These are phyloP conservation scores for Neotoma lepida DNA, from an alignment of 2,113 vertebrate genomes.

Conservation along the genomic window DNA sequence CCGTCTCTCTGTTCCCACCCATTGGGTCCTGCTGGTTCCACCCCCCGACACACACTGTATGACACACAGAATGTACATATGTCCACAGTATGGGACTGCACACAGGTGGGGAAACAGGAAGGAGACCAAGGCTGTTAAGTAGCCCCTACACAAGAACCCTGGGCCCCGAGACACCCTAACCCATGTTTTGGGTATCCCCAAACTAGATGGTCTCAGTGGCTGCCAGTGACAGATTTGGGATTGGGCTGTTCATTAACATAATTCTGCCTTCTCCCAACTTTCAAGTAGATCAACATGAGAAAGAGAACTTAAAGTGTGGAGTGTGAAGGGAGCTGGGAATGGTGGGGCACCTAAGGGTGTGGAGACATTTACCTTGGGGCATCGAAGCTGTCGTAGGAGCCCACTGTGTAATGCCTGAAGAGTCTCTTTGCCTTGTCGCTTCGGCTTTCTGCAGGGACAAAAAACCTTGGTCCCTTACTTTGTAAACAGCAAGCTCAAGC, in stretches of 20 bases:
- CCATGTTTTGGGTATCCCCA: neutral
- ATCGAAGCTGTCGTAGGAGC: conserved; percentile 96
- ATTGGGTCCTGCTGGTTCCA: neutral
- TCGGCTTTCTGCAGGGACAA: conserved; percentile 90
- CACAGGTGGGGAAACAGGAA: conserved; percentile 2
- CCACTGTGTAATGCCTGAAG: conserved; percentile 95
- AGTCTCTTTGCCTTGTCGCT: conserved; percentile 94
- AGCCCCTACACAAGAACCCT: neutral
- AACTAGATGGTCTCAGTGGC: neutral
- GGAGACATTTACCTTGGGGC: conserved; percentile 91
- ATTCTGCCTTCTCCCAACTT: neutral
- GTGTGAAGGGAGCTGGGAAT: conserved; percentile 1
- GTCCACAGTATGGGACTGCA: neutral
- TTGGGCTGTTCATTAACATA: neutral
- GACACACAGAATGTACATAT: neutral
- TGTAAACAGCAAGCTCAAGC: neutral
- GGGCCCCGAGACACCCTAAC: neutral
- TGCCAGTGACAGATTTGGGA: neutral
- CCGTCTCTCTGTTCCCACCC: neutral
- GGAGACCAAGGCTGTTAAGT: neutral
- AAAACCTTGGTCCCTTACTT: neutral
- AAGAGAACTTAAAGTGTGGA: neutral
- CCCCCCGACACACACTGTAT: neutral
- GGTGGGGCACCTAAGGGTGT: neutral
- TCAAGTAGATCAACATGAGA: neutral